Conservation (phyloP, 2,888 invertebrate species). For the Patella caerulea region DNA sequence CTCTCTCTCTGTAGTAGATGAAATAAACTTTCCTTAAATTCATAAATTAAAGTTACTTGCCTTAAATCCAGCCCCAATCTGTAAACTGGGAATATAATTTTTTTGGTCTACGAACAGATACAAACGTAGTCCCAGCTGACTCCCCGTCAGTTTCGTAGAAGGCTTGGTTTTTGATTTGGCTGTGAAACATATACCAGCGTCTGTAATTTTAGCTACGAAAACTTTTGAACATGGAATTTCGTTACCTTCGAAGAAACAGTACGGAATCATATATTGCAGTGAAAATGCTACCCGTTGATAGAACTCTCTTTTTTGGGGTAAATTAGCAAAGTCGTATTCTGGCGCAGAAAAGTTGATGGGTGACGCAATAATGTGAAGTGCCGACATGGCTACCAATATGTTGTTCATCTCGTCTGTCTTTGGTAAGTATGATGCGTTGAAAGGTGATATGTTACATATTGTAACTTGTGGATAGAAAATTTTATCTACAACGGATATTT, state of each 20-base stretch:
- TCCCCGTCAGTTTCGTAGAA: neutral
- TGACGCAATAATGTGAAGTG: neutral
- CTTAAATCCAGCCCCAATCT: neutral
- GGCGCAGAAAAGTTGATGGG: neutral
- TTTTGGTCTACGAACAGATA: neutral
- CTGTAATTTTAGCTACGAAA: neutral
- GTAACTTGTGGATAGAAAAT: neutral
- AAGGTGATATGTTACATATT: neutral
- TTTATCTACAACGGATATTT: neutral
- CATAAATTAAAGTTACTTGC: neutral
- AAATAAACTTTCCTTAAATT: too few relatives aligned
- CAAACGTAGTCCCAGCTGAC: neutral
- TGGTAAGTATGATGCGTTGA: neutral
- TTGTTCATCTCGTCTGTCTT: too few relatives aligned
- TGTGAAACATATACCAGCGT: neutral
- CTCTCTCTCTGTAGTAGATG: too few relatives aligned
- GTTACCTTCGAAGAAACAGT: neutral
- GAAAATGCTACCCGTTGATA: neutral
- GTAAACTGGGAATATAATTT: neutral
- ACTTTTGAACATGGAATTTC: neutral
- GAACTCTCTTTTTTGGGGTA: neutral
- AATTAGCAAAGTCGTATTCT: neutral
- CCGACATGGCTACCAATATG: neutral
- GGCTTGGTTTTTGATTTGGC: neutral
- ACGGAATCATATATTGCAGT: neutral